These are phyloP conservation scores for Galbula dea DNA, from an alignment of 2,113 vertebrate genomes.

Conservation along the genomic window DNA sequence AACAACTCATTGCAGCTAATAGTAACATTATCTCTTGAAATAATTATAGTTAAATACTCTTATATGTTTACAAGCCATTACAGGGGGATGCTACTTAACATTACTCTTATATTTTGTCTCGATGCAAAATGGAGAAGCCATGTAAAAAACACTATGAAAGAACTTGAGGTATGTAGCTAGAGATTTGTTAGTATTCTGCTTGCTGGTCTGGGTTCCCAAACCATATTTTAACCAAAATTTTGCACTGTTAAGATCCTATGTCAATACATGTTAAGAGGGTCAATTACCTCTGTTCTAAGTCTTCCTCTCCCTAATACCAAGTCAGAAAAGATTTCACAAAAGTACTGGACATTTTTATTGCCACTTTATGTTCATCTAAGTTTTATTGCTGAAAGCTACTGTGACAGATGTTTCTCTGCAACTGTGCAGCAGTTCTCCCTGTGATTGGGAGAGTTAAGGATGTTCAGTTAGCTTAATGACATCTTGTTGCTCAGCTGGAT, in stretches of 20 bases:
- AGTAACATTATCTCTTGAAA: background rate
- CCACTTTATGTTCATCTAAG: accelerated
- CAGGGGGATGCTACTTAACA: background rate
- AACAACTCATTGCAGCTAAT: background rate
- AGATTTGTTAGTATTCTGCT: background rate
- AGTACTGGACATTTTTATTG: background rate
- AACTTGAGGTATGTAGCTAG: background rate
- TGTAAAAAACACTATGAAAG: background rate
- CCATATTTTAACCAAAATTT: background rate
- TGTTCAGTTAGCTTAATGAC: background rate
- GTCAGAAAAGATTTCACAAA: background rate
- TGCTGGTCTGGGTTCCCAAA: background rate
- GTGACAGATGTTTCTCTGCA: background rate
- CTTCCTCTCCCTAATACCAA: background rate
- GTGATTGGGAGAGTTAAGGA: background rate
- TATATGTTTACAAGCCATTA: background rate
- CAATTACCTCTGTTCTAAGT: background rate
- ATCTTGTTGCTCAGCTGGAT: background rate
- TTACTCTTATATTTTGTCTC: background rate
- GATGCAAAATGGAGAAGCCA: background rate
- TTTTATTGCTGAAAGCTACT: background rate
- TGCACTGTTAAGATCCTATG: background rate
- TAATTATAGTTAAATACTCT: background rate
- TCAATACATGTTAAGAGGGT: accelerated
- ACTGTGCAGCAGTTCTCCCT: background rate